Conservation (phyloP, 2,113 vertebrate species). For the Balaenoptera acutorostrata region DNA sequence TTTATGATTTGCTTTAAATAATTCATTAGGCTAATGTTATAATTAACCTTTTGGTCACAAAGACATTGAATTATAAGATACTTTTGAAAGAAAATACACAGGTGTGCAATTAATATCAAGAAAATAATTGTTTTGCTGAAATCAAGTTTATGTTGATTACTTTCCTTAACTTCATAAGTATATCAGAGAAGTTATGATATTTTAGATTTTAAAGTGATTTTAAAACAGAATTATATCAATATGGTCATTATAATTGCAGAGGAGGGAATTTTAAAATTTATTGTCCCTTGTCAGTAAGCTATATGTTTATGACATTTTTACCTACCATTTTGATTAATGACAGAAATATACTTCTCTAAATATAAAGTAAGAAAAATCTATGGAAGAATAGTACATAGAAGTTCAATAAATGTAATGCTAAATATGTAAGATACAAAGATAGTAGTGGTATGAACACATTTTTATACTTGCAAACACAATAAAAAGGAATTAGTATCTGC, state of each 20-base stretch:
- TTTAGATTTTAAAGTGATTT: neutral
- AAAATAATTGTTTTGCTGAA: neutral
- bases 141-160: neutral
- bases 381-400: neutral
- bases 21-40: neutral
- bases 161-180: neutral
- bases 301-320: neutral
- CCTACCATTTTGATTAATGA: neutral
- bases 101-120: neutral
- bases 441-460: neutral
- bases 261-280: neutral
- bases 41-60: neutral
- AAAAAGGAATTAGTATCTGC: neutral
- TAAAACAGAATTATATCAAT: neutral
- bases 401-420: neutral
- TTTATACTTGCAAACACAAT: neutral
- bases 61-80: neutral
- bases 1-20: neutral
- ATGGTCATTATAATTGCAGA: neutral
- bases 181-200: neutral
- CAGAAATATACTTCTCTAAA: neutral
- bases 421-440: neutral
- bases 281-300: neutral
- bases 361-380: neutral
- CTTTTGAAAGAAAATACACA: neutral